phyloP scores from a whole-genome alignment of 2,113 vertebrate species.

The Deroptyus accipitrinus region DNA sequence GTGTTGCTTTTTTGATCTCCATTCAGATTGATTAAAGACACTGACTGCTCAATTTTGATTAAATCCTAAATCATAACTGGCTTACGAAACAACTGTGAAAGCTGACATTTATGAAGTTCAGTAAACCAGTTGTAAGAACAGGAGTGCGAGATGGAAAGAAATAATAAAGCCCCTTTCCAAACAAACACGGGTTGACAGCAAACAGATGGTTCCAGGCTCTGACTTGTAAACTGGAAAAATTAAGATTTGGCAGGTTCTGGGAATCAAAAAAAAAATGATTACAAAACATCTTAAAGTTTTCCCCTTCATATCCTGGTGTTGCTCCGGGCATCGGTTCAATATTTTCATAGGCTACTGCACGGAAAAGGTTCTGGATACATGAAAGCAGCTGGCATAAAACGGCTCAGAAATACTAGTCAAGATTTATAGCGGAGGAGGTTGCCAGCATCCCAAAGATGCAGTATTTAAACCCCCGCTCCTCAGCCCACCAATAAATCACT shows the following conservation, averaged over 20 bases:
- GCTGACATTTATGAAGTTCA: conserved; percentile 74
- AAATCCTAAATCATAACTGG: conserved; percentile 74
- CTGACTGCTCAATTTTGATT: conserved; percentile 73
- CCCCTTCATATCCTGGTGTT: conserved; percentile 69
- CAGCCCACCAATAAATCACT: conserved; percentile 49
- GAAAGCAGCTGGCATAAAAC: conserved; percentile 69
- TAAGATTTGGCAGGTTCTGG: conserved; percentile 74
- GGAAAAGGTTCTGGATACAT: conserved; percentile 70
- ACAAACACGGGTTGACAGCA: conserved; percentile 78
- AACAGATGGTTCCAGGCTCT: conserved; percentile 77
- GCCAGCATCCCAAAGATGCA: conserved; percentile 56
- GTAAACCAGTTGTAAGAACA: conserved; percentile 72
- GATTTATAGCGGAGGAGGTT: conserved; percentile 45
- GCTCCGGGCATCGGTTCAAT: conserved; percentile 77
- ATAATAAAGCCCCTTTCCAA: conserved; percentile 73
- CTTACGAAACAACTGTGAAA: conserved; percentile 63
- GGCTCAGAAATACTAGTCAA: conserved; percentile 55
- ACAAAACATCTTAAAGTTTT: conserved; percentile 75
- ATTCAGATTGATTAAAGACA: conserved; percentile 70
- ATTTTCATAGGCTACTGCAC: conserved; percentile 76
- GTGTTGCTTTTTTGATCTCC: conserved; percentile 35
- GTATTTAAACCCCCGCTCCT: conserved; percentile 33
- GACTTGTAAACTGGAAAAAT: conserved; percentile 77
- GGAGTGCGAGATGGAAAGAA: conserved; percentile 72
- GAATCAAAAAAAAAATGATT: conserved; percentile 68